phyloP scores from a whole-genome alignment of 2,888 invertebrate species.

The Oscheius sp. region DNA sequence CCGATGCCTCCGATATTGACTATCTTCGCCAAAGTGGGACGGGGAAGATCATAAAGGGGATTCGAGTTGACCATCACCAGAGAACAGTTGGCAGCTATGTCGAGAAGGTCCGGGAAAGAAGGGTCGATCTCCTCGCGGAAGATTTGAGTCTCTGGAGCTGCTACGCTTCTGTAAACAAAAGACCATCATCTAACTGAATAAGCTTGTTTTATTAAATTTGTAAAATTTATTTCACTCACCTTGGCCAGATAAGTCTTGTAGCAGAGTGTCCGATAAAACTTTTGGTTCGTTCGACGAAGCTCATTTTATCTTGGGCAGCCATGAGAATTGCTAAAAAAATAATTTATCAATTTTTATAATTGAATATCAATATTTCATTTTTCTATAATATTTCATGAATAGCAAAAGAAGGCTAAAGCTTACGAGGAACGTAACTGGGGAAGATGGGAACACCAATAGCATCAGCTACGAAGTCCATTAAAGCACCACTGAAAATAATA shows the following conservation, averaged over 20 bases:
- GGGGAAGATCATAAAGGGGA: slow-evolving; percentile 54
- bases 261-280: slow-evolving; percentile 54
- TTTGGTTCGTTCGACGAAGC: slow-evolving; percentile 54
- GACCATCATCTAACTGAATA: too few relatives aligned
- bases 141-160: slow-evolving; percentile 36
- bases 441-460: slow-evolving; percentile 54
- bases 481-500: slow-evolving; percentile 50
- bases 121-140: slow-evolving; percentile 39
- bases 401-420: background rate
- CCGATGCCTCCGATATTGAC: slow-evolving; percentile 59
- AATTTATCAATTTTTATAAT: background rate
- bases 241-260: slow-evolving; percentile 29
- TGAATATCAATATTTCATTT: background rate
- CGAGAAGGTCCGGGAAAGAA: slow-evolving; percentile 48
- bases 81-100: slow-evolving; percentile 31
- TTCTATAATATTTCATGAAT: background rate
- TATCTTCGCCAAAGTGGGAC: slow-evolving; percentile 54
- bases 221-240: background rate
- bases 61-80: slow-evolving; percentile 52
- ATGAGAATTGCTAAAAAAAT: slow-evolving; percentile 43
- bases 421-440: slow-evolving; percentile 56
- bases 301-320: slow-evolving; percentile 56
- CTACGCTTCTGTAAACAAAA: slow-evolving; percentile 27
- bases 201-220: too few relatives aligned
- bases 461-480: slow-evolving; percentile 57